A percentile compares a stretch with the other conserved stretches of the same genome.
Conservation (phyloP, 2,888 invertebrate species). For the Lamproptera curius region DNA sequence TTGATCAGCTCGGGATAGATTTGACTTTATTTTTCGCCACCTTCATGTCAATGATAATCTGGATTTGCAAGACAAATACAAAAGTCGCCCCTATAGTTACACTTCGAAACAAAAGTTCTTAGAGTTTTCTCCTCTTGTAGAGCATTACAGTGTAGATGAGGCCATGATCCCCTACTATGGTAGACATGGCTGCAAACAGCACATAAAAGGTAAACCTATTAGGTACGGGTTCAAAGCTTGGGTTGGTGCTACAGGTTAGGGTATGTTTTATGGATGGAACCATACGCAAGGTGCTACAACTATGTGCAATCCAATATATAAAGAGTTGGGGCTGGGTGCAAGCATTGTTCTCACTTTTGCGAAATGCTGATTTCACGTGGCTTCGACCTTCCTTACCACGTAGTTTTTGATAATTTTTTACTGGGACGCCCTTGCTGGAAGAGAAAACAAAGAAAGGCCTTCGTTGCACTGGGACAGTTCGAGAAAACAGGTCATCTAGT, state of each 20-base stretch:
- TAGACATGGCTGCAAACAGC: constrained; percentile 37
- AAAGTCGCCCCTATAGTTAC: constrained; percentile 30
- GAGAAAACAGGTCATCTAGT: no score
- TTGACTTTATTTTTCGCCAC: constrained; percentile 32
- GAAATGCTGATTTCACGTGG: neutral
- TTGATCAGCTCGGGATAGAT: constrained; percentile 29
- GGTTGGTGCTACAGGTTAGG: constrained; percentile 31
- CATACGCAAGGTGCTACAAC: constrained; percentile 29
- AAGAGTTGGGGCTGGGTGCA: constrained; percentile 26
- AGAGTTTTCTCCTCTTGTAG: no score
- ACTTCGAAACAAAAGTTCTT: constrained; percentile 22
- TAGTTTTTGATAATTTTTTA: neutral
- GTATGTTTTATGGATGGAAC: constrained; percentile 16
- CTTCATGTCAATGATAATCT: no score
- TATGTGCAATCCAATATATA: constrained; percentile 28
- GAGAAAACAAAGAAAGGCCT: no score
- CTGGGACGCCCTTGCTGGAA: neutral
- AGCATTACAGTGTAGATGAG: constrained; percentile 36
- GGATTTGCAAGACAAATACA: constrained; percentile 30
- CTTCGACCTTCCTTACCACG: neutral
- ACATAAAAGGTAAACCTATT: constrained; percentile 37
- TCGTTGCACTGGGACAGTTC: no score
- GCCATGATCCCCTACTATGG: constrained; percentile 37
- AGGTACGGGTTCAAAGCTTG: constrained; percentile 30
- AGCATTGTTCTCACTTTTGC: neutral